These are phyloP conservation scores for Clamator glandarius DNA, from an alignment of 2,797 vertebrate genomes.

Conservation along the genomic window DNA sequence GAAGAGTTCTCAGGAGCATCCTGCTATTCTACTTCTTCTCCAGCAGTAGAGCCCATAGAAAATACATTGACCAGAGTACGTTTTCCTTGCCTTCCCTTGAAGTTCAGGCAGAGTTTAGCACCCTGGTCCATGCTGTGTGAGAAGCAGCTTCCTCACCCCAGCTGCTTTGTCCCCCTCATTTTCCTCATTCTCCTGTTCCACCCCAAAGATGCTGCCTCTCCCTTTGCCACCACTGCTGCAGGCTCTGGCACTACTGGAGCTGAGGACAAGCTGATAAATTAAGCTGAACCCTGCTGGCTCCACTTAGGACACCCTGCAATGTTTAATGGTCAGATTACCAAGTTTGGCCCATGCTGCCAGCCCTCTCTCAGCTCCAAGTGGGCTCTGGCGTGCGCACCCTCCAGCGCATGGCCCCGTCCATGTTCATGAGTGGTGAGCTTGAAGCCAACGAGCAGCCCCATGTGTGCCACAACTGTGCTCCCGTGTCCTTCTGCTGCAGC, in stretches of 20 bases:
- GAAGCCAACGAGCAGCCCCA: not conserved
- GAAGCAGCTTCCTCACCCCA: not conserved
- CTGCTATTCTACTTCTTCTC: not conserved
- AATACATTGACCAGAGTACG: not conserved
- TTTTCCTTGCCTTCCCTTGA: not conserved
- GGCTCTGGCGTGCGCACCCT: not conserved
- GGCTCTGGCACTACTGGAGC: not conserved
- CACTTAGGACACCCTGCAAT: not conserved
- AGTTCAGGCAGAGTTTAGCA: not conserved
- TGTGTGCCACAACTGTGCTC: not conserved
- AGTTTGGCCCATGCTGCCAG: not conserved
- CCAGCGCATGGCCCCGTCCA: rapidly evolving
- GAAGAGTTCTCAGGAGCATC: not conserved
- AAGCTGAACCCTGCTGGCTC: too few species aligned
- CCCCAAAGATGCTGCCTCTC: not conserved
- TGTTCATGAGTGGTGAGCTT: not conserved
- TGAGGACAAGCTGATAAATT: not conserved
- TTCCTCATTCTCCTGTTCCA: not conserved
- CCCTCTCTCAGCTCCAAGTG: rapidly evolving
- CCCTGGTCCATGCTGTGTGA: not conserved
- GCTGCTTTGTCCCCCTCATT: not conserved
- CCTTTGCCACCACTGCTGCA: not conserved
- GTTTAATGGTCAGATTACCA: rapidly evolving
- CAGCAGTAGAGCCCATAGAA: not conserved
- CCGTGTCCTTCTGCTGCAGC: not conserved